Evolutionary conservation across 2,888 invertebrate genomes (phyloP).

Genomic region (Mechanitis mazaeus): DNA sequence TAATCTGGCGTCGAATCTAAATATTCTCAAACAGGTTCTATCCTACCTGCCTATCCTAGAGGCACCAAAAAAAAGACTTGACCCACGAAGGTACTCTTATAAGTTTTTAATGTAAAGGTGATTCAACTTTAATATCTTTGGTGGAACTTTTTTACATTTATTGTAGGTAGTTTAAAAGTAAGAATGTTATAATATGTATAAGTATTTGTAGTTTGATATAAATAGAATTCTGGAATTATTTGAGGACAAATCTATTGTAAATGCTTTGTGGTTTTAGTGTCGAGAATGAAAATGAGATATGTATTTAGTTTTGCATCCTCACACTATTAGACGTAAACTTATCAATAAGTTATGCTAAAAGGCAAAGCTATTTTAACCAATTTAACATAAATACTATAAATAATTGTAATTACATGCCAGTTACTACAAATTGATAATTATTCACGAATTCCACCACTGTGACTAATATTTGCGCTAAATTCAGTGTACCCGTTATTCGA

Average conservation of each 20-base stretch:
- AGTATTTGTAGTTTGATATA: too few relatives aligned
- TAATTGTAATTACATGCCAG: not conserved
- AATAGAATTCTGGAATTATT: too few relatives aligned
- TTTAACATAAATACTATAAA: conserved; percentile 4
- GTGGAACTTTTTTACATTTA: too few relatives aligned
- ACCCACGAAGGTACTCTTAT: not conserved
- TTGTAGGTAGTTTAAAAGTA: too few relatives aligned
- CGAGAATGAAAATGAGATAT: too few relatives aligned
- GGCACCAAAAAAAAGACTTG: conserved; percentile 1
- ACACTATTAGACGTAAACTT: too few relatives aligned
- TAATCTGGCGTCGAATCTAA: too few relatives aligned
- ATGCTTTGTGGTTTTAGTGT: too few relatives aligned
- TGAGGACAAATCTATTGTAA: too few relatives aligned
- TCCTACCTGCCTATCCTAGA: conserved; percentile 7
- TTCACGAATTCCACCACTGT: conserved; percentile 1
- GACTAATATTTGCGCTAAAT: not conserved
- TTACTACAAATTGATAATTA: conserved; percentile 1
- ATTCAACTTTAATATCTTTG: not conserved
- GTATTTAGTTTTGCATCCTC: too few relatives aligned
- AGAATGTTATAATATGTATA: too few relatives aligned
- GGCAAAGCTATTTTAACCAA: not conserved
- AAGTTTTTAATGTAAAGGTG: not conserved
- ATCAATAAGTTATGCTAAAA: not conserved
- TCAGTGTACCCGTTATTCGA: not conserved
- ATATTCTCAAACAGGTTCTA: not conserved